Evolutionary conservation across 2,888 invertebrate species (phyloP), one percentile per base, ranked within the genome.

Genomic region (Coenonympha arcania): DNA sequence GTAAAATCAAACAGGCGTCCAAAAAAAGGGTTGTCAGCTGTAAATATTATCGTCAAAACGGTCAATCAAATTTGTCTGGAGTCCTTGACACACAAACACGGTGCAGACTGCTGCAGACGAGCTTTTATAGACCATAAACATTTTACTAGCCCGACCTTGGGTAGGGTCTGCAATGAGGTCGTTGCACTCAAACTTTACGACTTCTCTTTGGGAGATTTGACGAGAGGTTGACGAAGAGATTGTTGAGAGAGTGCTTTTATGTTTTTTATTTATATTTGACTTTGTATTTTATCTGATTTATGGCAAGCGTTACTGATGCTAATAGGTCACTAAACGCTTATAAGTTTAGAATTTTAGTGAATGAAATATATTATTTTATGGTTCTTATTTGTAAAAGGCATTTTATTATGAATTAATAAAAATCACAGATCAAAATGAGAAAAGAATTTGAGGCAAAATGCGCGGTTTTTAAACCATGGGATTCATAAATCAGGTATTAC

Each of bases 61-160:
- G 47, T 39, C 52, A 50, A 81, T 81, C 80, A 79, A 80, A 78
- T 76, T 63, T 76, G 78, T 78, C 80, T 81, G 69, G 75, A 75
- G 82, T 75, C 84, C 86, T 85, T 86, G 86, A 85, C 86, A 85
- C 66, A 83, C 75, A 83, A 82, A 83, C 84, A 80, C 77, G 73
- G 69, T 77, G 73, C 76, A 80, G 79, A 79, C 79, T 77, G 74
- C 75, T 77, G 74, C 76, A 80, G 80, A 79, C 82, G 79, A 73
- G 77, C 63, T 76, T 85, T 86, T 86, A 86, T 85, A 81, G 84
- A 69, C 83, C 78, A 86, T 86, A 85, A 85, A 86, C 83, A 84
- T 84, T 86, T 85, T 85, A 85, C 85, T 85, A 84, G 82, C 81
- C 55, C 82, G 79, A 79, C 85, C 86, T 85, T 84, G 83, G 61